These are phyloP conservation scores for Orientallactaga sibirica DNA, from an alignment of 2,797 vertebrate species.

Conservation along the genomic window DNA sequence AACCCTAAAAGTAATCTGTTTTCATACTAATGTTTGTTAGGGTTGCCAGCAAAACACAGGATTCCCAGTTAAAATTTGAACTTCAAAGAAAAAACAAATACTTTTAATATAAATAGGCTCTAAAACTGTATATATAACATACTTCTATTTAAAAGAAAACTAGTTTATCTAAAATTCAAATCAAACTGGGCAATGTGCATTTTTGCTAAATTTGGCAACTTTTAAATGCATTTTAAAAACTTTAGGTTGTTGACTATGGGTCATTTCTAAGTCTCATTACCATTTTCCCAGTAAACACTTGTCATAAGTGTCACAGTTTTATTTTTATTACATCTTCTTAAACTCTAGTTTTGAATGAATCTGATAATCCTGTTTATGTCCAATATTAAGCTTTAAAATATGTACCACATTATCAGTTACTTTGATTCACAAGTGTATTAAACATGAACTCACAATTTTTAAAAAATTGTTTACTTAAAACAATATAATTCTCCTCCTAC, in stretches of 20 bases:
- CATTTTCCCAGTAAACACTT: slow-evolving; percentile 52
- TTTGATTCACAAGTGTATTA: slow-evolving; percentile 75
- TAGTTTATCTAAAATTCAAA: slow-evolving; percentile 69
- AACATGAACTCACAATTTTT: slow-evolving; percentile 69
- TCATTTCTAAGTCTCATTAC: slow-evolving; percentile 31
- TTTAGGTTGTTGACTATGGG: slow-evolving; percentile 28
- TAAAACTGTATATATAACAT: slow-evolving; percentile 54
- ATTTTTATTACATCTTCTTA: slow-evolving; percentile 65
- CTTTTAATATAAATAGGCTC: slow-evolving; percentile 51
- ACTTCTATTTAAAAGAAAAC: slow-evolving; percentile 26
- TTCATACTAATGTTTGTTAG: slow-evolving; percentile 53
- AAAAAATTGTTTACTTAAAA: slow-evolving; percentile 74
- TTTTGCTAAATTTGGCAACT: slow-evolving; percentile 57
- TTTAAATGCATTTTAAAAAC: slow-evolving; percentile 26
- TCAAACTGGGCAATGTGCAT: slow-evolving; percentile 44
- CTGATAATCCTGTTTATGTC: slow-evolving; percentile 70
- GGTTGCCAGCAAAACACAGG: slow-evolving; percentile 52
- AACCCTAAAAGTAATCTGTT: slow-evolving; percentile 51
- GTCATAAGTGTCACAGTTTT: slow-evolving; percentile 34
- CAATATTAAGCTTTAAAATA: slow-evolving; percentile 72
- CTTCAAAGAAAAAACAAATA: slow-evolving; percentile 61
- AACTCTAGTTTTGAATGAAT: slow-evolving; percentile 52
- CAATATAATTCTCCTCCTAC: slow-evolving; percentile 78
- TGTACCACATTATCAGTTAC: slow-evolving; percentile 68
- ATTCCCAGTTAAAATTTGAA: slow-evolving; percentile 63